Evolutionary conservation across 1,140 invertebrate species (phyloP), one percentile per base, ranked within the genome.

Genomic region (Musca vetustissima): DNA sequence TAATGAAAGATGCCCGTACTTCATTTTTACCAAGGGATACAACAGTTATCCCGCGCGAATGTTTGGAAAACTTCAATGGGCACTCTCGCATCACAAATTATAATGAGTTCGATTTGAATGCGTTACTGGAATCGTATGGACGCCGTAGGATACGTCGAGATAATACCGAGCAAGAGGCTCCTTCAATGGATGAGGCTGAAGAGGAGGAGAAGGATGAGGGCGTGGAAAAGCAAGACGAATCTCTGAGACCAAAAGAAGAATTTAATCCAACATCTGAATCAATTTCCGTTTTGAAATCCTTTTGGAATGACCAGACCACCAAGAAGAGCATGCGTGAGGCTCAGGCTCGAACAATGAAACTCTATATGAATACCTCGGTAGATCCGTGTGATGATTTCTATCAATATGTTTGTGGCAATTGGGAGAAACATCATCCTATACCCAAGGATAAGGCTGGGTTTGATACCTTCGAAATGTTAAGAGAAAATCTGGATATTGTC

Each of bases 311-410:
- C 25, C 82, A 86, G 64, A 85, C 80, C 15, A 81, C 76, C 13
- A 73, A 74, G 43, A 80, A 86, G 14, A 85, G 83, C 22, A 87
- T 87, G 25, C 81, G 86, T 66, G 74, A 65, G 19, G 84, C 85
- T n/a, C 87, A 87, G 76, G 83, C 85, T 9, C 86, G 86, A 70
- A 88, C 90, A 70, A 93, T 93, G 91, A 84, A 85, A 70, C 86
- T 88, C 68, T 92, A 91, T 73, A 95, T 96, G 91, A 92, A 96
- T 75, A 80, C 75, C 0, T 84, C 79, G 17, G 87, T 88, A 0
- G 88, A 96, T 83, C 95, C 96, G 0, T 98, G 96, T 79, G 84
- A 91, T 2, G 94, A 98, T 80, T 98, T 97, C 80, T 97, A 96
- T 81, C 88, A 93, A 75, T 97, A 91, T 76, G 90, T 94, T 0